These are phyloP conservation scores for Bungarus multicinctus DNA, from an alignment of 2,113 vertebrate species.

Conservation along the genomic window DNA sequence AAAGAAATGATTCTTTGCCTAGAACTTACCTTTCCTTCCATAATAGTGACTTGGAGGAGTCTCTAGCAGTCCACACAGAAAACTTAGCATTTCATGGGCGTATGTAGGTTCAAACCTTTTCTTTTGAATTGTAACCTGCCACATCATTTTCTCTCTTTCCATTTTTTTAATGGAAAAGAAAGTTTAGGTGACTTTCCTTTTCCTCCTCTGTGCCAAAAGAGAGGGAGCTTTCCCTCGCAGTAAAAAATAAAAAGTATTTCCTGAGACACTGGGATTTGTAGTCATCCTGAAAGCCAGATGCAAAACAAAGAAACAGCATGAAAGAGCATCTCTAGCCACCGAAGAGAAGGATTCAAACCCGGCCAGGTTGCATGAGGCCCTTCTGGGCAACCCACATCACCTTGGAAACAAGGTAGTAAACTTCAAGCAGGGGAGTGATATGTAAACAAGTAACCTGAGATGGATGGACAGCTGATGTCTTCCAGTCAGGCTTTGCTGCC, in stretches of 20 bases:
- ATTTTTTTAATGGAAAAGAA: not conserved
- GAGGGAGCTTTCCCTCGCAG: not conserved
- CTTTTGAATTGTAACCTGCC: not conserved
- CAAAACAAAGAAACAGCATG: not conserved
- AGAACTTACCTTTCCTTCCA: not conserved
- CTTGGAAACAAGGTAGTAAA: constrained; percentile 53
- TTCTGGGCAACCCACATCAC: constrained; percentile 6
- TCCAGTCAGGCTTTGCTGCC: not conserved
- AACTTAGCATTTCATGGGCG: not conserved
- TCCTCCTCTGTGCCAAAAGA: not conserved
- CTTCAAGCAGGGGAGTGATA: not conserved
- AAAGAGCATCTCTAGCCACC: not conserved
- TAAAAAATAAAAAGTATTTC: not conserved
- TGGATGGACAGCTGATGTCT: constrained; percentile 6
- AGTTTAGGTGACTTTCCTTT: not conserved
- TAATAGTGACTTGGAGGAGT: too few relatives aligned
- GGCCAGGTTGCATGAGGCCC: constrained; percentile 16
- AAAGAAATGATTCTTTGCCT: not conserved
- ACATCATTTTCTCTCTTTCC: not conserved
- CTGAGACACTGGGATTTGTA: not conserved
- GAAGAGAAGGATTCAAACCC: not conserved
- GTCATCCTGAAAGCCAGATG: not conserved
- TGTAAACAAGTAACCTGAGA: constrained; percentile 38
- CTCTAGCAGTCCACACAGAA: not conserved
- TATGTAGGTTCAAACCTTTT: not conserved